A percentile compares a stretch with the other conserved stretches of the same genome.
Conservation (phyloP, 2,888 invertebrate genomes). For the Meiosimyza decipiens region DNA sequence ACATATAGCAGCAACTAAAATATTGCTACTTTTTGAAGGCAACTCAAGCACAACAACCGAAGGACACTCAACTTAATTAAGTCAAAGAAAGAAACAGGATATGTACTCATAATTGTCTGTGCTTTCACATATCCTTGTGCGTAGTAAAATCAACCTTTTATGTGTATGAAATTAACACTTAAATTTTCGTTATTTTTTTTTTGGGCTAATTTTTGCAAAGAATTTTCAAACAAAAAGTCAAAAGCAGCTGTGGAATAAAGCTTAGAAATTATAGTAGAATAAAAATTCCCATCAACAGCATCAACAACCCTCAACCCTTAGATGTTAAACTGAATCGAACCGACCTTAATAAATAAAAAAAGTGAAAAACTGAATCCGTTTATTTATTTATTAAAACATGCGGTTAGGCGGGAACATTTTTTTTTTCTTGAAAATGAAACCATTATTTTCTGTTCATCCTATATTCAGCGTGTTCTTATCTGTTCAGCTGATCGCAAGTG, state of each 20-base stretch:
- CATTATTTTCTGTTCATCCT: constrained; percentile 21
- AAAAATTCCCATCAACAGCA: constrained; percentile 8
- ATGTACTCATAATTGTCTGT: too few relatives aligned
- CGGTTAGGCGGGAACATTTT: constrained; percentile 23
- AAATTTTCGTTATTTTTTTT: not conserved
- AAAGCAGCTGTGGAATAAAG: constrained; percentile 17
- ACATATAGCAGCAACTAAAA: too few relatives aligned
- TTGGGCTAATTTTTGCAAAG: not conserved
- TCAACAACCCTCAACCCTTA: constrained; percentile 2
- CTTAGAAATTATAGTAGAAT: too few relatives aligned
- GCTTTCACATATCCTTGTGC: too few relatives aligned
- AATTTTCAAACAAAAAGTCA: not conserved
- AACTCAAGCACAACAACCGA: not conserved
- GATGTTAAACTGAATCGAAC: not conserved
- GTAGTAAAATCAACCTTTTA: not conserved
- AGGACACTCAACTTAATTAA: constrained; percentile 18
- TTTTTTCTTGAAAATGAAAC: not conserved
- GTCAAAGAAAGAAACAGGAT: not conserved
- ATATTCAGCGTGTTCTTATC: not conserved
- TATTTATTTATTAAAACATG: constrained; percentile 24
- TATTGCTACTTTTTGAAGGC: too few relatives aligned
- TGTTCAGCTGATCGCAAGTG: constrained; percentile 27
- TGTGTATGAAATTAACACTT: constrained; percentile 17
- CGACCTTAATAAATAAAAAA: not conserved
- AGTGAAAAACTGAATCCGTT: not conserved